Evolutionary conservation across 2,888 invertebrate species (phyloP).

Genomic region (Lycaena phlaeas): DNA sequence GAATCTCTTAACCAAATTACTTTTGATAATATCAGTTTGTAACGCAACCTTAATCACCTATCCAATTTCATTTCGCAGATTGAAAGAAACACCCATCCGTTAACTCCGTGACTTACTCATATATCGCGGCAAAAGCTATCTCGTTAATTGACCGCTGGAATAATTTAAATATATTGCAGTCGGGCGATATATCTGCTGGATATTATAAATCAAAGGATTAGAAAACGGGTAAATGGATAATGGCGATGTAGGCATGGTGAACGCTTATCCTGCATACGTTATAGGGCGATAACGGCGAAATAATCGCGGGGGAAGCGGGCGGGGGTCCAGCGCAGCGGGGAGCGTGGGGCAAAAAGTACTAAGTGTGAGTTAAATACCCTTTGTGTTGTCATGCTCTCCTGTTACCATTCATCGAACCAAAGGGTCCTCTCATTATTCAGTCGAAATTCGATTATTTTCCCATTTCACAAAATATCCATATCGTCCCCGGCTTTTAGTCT

Average conservation of each 20-base stretch:
- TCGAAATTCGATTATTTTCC: conserved; percentile 71
- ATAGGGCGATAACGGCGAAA: conserved; percentile 65
- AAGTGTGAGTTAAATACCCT: conserved; percentile 72
- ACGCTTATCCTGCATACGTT: conserved; percentile 63
- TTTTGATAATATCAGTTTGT: neutral
- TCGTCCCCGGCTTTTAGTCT: conserved; percentile 64
- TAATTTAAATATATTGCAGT: conserved; percentile 68
- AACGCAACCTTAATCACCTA: conserved; percentile 2
- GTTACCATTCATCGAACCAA: conserved; percentile 48
- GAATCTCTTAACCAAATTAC: conserved; percentile 2
- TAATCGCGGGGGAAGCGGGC: conserved; percentile 45
- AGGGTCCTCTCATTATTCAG: conserved; percentile 71
- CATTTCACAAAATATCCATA: conserved; percentile 71
- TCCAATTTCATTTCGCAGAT: conserved; percentile 18
- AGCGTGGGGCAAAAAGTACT: conserved; percentile 60
- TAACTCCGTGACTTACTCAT: conserved; percentile 17
- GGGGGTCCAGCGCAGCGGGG: conserved; percentile 39
- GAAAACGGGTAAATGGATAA: conserved; percentile 59
- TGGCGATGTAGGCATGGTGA: conserved; percentile 45
- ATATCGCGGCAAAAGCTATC: conserved; percentile 48
- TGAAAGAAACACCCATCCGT: conserved; percentile 37
- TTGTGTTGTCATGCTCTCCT: conserved; percentile 58
- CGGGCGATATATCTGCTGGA: conserved; percentile 58
- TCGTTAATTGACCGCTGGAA: conserved; percentile 67
- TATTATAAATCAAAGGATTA: conserved; percentile 72